phyloP scores from a whole-genome alignment of 2,797 vertebrate species.

The Dendrocincla fuliginosa region DNA sequence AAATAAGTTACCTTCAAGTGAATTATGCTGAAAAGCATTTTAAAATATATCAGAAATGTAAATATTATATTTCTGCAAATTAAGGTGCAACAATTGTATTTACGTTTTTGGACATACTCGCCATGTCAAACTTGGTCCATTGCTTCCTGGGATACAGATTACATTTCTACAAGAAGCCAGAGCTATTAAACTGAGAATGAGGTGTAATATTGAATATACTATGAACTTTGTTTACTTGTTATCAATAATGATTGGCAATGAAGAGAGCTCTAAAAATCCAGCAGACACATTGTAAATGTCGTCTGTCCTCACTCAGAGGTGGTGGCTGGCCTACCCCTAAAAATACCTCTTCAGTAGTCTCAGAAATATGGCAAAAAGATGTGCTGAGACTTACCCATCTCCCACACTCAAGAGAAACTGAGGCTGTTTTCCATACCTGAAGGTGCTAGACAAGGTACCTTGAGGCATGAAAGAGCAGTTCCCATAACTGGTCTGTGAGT shows the following conservation, averaged over 20 bases:
- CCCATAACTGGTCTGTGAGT: background rate
- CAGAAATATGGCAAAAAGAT: background rate
- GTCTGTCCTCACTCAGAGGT: background rate
- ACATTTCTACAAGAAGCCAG: background rate
- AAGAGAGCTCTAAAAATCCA: background rate
- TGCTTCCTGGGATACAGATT: background rate
- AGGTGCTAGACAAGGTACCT: background rate
- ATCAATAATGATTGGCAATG: background rate
- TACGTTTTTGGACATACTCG: rapidly evolving
- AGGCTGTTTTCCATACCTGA: background rate
- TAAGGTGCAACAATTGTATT: background rate
- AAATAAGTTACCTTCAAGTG: background rate
- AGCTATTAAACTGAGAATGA: background rate
- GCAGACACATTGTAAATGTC: background rate
- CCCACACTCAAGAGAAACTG: rapidly evolving
- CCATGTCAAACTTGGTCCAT: background rate
- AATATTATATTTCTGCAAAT: background rate
- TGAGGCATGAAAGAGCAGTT: background rate
- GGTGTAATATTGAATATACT: background rate
- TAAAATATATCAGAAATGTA: background rate
- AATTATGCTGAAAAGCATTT: background rate
- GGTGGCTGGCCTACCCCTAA: background rate
- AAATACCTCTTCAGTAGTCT: background rate
- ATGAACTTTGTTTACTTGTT: background rate
- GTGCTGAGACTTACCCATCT: background rate